Base-by-base conservation (phyloP, 2,888 invertebrate species). In the Geotrupes spiniger region DNA sequence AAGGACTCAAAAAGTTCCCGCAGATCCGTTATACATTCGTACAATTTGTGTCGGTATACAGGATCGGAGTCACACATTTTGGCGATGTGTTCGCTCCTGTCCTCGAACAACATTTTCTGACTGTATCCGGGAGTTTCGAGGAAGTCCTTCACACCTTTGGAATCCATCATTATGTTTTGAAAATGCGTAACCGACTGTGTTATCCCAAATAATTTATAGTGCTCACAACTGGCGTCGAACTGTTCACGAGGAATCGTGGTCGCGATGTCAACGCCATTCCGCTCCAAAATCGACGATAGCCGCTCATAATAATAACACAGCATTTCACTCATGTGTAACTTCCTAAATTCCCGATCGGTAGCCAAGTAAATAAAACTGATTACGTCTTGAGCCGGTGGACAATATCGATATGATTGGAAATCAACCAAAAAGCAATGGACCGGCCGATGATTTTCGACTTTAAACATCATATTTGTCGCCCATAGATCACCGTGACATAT, bases 401-500 rank as follows among this genome's bases (percentile, higher is more conserved):
- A 53, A 38, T 59, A 61, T 12, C 63, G 51, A 10, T 52, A 55
- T 10, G 49, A 49, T 47, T 64, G 63, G 36, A 61, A 63, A 50
- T 63, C 64, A 2, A 63, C 56, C 28, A 61, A 51, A 31, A 52
- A 58, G 8, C 68, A 69, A 41, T 56, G 41, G 8, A 49, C 12
- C 2, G 56, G 48, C 36, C 41, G 29, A 11, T 8, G 9, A 21
- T 42, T 28, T 14, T 51, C 58, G 28, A 49, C 51, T 46, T 63
- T 62, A 11, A 74, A 73, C 64, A 77, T 65, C 0, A 75, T 49
- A 53, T 77, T 77, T 44, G 75, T 75, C 0, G 72, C 65, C 77
- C 76, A 77, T 11, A 76, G 58, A 60, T 77, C 77, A 2, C 71
- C 75, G 50, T 77, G 77, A 8, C 62, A 61, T 1, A 76, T 57